Evolutionary conservation across 2,113 vertebrate species (phyloP).

Genomic region (Pygathrix nemaeus): DNA sequence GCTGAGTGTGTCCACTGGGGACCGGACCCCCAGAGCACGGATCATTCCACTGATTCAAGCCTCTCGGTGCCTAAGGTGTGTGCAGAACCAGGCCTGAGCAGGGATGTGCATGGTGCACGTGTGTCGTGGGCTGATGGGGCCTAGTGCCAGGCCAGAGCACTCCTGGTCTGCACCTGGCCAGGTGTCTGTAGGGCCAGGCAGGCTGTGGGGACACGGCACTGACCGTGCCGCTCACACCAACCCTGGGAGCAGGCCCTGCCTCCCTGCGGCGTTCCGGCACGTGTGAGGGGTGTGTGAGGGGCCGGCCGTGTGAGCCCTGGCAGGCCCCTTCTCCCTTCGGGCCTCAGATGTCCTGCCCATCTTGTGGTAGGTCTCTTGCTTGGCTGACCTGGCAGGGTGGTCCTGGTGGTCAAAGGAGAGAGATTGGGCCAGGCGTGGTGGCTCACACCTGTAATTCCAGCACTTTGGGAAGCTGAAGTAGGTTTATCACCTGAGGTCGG

Average conservation of each 20-base stretch:
- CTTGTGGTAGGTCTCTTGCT: too few relatives aligned
- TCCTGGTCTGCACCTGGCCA: not conserved
- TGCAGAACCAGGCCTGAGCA: not conserved
- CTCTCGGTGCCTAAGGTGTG: not conserved
- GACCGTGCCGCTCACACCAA: not conserved
- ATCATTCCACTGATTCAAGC: not conserved
- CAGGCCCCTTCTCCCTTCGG: not conserved
- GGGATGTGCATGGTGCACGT: not conserved
- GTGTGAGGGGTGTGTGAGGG: not conserved
- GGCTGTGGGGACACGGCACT: not conserved
- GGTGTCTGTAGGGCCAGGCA: too few relatives aligned
- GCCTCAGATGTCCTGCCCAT: not conserved
- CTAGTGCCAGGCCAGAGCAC: not conserved
- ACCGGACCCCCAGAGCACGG: not conserved
- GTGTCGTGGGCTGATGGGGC: not conserved
- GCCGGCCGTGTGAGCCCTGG: not conserved
- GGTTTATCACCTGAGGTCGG: too few relatives aligned
- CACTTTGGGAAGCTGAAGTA: too few relatives aligned
- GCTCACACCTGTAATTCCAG: too few relatives aligned
- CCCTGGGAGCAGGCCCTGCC: not conserved
- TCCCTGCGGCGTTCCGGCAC: rapidly evolving
- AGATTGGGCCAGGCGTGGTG: not conserved
- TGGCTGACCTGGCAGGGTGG: not conserved
- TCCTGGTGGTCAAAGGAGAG: not conserved
- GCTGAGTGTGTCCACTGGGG: not conserved